phyloP scores from a whole-genome alignment of 2,797 vertebrate species.

The Propithecus perrieri region DNA sequence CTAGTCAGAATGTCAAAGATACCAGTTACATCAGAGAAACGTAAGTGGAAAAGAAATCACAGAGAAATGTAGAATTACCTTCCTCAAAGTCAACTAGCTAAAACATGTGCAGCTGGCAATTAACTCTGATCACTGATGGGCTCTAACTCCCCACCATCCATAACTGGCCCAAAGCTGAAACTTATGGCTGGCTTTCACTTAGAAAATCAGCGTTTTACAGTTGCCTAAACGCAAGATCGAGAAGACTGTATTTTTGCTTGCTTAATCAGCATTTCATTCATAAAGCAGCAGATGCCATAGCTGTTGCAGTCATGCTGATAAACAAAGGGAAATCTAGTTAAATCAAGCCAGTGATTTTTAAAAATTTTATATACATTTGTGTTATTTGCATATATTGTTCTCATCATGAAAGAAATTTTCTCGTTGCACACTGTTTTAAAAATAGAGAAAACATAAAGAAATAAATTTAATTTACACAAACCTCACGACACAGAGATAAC shows the following conservation, averaged over 20 bases:
- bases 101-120: background rate
- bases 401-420: background rate
- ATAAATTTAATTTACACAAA: background rate
- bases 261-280: conserved; percentile 62
- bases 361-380: conserved; percentile 18
- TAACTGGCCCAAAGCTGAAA: background rate
- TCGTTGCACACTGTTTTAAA: background rate
- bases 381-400: background rate
- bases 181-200: background rate
- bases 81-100: background rate
- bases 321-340: conserved; percentile 35
- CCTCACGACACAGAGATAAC: background rate
- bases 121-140: background rate
- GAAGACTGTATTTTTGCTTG: background rate
- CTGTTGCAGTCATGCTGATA: conserved; percentile 25
- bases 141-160: background rate
- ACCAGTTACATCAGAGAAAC: background rate
- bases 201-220: background rate
- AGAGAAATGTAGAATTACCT: background rate
- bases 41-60: background rate
- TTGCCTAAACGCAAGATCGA: background rate
- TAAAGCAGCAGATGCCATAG: conserved; percentile 36
- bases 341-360: background rate
- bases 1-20: background rate
- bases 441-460: background rate